Percentiles rank a stretch among this genome's conserved stretches.
These are phyloP conservation scores for Caenorhabditis drosophilae DNA, from an alignment of 2,888 invertebrate genomes.

Conservation along the genomic window DNA sequence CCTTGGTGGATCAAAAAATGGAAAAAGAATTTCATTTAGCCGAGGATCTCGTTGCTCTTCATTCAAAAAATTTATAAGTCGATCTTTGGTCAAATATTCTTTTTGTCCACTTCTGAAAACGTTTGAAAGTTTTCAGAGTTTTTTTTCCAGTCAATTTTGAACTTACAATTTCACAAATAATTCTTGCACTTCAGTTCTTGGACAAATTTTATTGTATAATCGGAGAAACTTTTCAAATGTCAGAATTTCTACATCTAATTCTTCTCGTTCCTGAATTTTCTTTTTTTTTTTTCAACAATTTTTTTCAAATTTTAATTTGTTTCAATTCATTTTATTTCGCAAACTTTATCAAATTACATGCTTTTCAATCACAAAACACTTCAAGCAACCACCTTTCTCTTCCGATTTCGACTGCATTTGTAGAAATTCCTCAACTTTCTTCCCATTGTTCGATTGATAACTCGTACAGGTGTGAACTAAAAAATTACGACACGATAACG, in stretches of 20 bases:
- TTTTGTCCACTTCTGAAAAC: constrained; percentile 66
- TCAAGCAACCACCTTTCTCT: constrained; percentile 56
- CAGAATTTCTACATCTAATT: constrained; percentile 89
- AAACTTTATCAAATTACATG: too few species aligned
- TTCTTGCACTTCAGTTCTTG: constrained; percentile 97
- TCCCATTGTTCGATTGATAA: constrained; percentile 56
- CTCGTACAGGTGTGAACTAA: constrained; percentile 54
- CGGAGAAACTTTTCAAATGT: constrained; percentile 99
- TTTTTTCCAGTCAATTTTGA: neutral
- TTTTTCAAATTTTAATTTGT: too few species aligned
- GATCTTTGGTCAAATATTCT: constrained; percentile 65
- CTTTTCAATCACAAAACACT: too few species aligned
- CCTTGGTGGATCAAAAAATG: constrained; percentile 91
- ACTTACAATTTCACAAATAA: constrained; percentile 76
- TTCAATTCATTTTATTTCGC: too few species aligned
- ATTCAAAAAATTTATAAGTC: constrained; percentile 64
- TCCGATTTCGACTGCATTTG: constrained; percentile 52
- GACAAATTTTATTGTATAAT: constrained; percentile 97
- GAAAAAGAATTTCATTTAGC: constrained; percentile 96
- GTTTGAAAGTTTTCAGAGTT: too few species aligned
- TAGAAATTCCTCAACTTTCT: constrained; percentile 56
- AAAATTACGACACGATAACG: constrained; percentile 33
- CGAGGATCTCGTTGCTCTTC: constrained; percentile 93
- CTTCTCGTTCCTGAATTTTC: constrained; percentile 81
- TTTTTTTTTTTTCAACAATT: too few species aligned